Conservation (phyloP, 1,140 invertebrate genomes). For the Vollenhovia emeryi region DNA sequence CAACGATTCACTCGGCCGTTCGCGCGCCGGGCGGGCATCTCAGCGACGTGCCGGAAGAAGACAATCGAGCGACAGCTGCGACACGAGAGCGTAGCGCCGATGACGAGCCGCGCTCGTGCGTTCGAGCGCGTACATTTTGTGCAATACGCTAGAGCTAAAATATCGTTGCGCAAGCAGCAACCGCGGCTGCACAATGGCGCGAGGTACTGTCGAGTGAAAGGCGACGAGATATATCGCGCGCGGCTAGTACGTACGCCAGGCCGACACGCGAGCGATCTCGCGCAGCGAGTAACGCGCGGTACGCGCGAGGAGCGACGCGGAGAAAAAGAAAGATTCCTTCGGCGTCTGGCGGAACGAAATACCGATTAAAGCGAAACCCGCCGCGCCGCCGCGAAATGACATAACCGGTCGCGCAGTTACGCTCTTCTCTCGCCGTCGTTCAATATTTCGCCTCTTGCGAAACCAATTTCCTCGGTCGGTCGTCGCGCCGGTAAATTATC, state of each 20-base stretch:
- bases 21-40: background rate
- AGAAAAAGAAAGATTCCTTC: constrained; percentile 2
- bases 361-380: constrained; percentile 36
- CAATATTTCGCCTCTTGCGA: constrained; percentile 5
- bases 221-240: constrained; percentile 74
- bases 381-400: constrained; percentile 49
- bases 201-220: constrained; percentile 82
- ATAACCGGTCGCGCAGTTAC: constrained; percentile 54
- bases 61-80: constrained; percentile 55
- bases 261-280: constrained; percentile 60
- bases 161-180: constrained; percentile 78
- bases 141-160: constrained; percentile 76
- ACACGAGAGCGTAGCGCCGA: constrained; percentile 23
- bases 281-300: background rate
- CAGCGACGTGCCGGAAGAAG: constrained; percentile 49
- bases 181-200: constrained; percentile 75
- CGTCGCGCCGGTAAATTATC: constrained; percentile 48
- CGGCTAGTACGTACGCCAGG: constrained; percentile 21
- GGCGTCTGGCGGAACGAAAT: constrained; percentile 21
- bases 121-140: constrained; percentile 60
- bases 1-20: background rate
- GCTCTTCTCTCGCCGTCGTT: background rate
- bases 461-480: constrained; percentile 4
- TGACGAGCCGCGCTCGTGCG: constrained; percentile 20
- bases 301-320: constrained; percentile 3